Evolutionary conservation across 2,888 invertebrate genomes (phyloP).

Genomic region (Catocala fraxini): DNA sequence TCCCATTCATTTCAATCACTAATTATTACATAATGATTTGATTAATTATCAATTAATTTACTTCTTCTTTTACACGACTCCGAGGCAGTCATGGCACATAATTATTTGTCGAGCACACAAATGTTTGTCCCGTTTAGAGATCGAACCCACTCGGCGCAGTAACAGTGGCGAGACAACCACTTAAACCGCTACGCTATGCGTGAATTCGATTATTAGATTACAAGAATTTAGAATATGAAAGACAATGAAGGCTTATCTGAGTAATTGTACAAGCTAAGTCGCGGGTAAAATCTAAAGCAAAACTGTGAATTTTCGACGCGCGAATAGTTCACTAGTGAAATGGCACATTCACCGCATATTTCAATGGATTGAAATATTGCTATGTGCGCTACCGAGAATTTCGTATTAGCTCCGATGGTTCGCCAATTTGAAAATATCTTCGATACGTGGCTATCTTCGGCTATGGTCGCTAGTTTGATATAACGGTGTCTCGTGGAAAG

Average conservation of each 20-base stretch:
- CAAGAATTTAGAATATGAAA: too few species aligned
- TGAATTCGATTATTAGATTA: too few species aligned
- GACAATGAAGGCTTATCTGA: neutral
- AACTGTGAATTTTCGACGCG: neutral
- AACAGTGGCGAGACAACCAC: too few species aligned
- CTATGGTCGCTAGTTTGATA: neutral
- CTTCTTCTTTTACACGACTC: too few species aligned
- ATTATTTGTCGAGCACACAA: too few species aligned
- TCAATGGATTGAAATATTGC: constrained; percentile 51
- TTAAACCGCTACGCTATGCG: too few species aligned
- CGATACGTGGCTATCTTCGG: constrained; percentile 45
- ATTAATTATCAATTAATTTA: too few species aligned
- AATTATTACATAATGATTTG: too few species aligned
- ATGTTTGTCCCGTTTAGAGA: too few species aligned
- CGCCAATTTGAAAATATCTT: constrained; percentile 55
- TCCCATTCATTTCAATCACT: too few species aligned
- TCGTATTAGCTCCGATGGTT: constrained; percentile 47
- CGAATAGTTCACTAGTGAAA: constrained; percentile 19
- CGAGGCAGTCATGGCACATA: too few species aligned
- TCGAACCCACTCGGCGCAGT: too few species aligned
- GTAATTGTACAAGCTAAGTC: neutral
- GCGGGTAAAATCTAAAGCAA: neutral
- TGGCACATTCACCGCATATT: constrained; percentile 47
- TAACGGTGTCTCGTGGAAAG: constrained; percentile 4
- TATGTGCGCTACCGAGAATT: constrained; percentile 36